Conservation (phyloP, 2,797 vertebrate genomes). For the Xenops minutus region DNA sequence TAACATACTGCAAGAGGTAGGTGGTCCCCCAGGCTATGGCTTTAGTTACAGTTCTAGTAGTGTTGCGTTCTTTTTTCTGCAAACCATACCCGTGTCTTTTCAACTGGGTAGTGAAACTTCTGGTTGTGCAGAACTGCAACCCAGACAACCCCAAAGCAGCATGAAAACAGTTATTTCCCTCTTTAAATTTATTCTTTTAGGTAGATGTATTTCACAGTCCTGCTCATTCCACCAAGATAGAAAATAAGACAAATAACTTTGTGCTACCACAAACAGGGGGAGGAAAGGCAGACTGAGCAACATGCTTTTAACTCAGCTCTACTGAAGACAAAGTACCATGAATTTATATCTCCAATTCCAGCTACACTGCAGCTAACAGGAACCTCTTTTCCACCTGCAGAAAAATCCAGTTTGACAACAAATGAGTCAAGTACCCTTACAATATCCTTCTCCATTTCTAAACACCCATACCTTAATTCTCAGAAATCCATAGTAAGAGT, state of each 20-base stretch:
- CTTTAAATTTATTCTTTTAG: background rate
- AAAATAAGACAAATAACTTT: background rate
- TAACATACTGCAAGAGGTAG: background rate
- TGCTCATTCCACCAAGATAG: background rate
- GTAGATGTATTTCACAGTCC: background rate
- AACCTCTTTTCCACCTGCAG: background rate
- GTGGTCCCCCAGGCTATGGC: background rate
- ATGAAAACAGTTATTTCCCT: background rate
- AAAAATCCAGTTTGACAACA: background rate
- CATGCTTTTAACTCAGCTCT: background rate
- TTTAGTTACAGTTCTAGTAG: background rate
- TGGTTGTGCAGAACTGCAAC: background rate
- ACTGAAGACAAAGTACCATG: background rate
- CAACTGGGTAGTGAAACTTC: background rate
- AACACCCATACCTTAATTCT: background rate
- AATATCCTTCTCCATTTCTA: background rate
- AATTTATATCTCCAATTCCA: background rate
- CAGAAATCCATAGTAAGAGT: background rate
- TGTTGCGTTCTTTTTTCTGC: background rate
- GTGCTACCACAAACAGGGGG: background rate
- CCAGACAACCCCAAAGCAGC: background rate
- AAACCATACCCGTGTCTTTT: rapidly evolving
- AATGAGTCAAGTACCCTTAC: background rate
- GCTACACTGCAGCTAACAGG: background rate
- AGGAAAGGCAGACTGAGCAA: background rate